A percentile compares a stretch with the other conserved stretches of the same genome.
phyloP scores from a whole-genome alignment of 2,888 invertebrate species.

The Thecocarcelia acutangulata region DNA sequence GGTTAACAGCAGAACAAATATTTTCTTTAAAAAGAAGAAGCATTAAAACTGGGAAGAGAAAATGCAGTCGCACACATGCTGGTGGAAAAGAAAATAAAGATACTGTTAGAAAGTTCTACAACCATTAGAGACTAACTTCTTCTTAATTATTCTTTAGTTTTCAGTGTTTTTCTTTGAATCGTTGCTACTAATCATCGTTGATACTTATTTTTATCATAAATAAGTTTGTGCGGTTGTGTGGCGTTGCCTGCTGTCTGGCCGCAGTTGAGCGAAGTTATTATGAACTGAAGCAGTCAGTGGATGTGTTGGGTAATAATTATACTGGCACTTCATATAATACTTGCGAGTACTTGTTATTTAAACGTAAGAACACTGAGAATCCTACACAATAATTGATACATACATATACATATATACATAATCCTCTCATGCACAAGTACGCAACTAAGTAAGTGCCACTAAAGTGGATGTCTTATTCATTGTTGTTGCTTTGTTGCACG shows the following conservation, averaged over 20 bases:
- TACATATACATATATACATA: not conserved
- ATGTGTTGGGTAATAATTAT: constrained; percentile 51
- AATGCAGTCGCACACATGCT: not conserved
- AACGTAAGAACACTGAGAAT: constrained; percentile 18
- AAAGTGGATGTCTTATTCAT: constrained; percentile 17
- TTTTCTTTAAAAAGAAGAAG: not conserved
- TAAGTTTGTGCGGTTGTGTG: not conserved
- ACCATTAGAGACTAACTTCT: not conserved
- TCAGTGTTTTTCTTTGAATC: no score
- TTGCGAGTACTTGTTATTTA: constrained; percentile 20
- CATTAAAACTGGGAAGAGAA: constrained; percentile 24
- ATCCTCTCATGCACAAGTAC: constrained; percentile 8
- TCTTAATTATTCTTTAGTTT: constrained; percentile 44
- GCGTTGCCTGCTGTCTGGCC: constrained; percentile 22
- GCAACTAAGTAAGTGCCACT: constrained; percentile 29
- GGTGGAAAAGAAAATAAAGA: constrained; percentile 4
- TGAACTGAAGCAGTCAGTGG: constrained; percentile 31
- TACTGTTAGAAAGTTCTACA: constrained; percentile 36
- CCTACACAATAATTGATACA: not conserved
- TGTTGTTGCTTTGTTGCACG: constrained; percentile 18
- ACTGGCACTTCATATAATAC: constrained; percentile 18
- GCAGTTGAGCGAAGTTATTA: constrained; percentile 35
- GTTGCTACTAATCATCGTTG: constrained; percentile 15
- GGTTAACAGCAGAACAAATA: not conserved
- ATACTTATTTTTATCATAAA: constrained; percentile 14